Evolutionary conservation across 2,797 vertebrate species (phyloP).

Genomic region (Hydrolagus colliei): DNA sequence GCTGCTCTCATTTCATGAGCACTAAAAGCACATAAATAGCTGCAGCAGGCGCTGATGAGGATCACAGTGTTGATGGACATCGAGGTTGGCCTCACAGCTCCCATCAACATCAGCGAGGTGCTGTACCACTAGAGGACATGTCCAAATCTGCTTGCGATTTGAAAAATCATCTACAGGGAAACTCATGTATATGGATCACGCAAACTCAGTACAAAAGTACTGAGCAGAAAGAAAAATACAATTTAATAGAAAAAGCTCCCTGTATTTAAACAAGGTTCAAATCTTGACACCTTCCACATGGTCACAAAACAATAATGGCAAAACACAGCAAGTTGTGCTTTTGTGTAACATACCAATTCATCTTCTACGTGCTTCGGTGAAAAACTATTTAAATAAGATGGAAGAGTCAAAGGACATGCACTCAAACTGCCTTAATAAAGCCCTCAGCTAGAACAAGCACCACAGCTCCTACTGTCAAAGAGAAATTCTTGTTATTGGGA

Average conservation of each 20-base stretch:
- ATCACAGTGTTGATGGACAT: background rate
- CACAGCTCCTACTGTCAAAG: too few species aligned
- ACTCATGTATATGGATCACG: constrained; percentile 19
- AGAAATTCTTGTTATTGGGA: too few species aligned
- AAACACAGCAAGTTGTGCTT: background rate
- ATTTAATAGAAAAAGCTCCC: background rate
- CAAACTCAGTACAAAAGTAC: background rate
- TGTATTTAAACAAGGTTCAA: background rate
- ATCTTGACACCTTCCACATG: background rate
- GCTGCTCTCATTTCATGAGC: constrained; percentile 18
- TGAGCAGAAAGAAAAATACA: constrained; percentile 3
- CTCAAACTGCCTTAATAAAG: too few species aligned
- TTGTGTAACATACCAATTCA: background rate
- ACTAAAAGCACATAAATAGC: constrained; percentile 15
- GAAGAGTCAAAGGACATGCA: background rate
- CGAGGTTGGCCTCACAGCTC: background rate
- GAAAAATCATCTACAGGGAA: constrained; percentile 34
- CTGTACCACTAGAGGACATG: rapidly evolving
- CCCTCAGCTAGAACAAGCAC: too few species aligned
- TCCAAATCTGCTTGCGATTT: background rate
- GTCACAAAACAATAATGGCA: background rate
- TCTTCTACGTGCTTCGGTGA: background rate
- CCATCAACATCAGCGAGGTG: background rate
- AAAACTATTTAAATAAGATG: constrained; percentile 1
- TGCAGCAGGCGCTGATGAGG: background rate